A percentile compares a stretch with the other conserved stretches of the same genome.
phyloP scores from a whole-genome alignment of 2,113 vertebrate species.

The Puma concolor region DNA sequence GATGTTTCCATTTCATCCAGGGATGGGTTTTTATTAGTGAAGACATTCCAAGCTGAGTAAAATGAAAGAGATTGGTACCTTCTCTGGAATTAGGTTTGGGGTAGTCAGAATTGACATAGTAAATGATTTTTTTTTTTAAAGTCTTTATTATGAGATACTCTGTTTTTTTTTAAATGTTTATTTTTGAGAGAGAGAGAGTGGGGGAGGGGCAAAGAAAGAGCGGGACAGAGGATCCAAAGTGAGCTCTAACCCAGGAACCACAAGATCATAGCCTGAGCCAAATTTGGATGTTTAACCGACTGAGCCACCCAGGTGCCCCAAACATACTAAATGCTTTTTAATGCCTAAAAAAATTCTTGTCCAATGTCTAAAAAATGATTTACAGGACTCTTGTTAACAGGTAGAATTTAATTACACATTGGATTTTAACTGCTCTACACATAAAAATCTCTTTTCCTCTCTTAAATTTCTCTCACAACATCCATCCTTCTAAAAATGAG shows the following conservation, averaged over 20 bases:
- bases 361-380: not conserved
- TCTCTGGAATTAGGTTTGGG: slow-evolving; percentile 14
- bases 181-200: too few species aligned
- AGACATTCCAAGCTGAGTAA: not conserved
- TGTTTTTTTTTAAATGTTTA: too few species aligned
- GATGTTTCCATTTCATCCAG: slow-evolving; percentile 35
- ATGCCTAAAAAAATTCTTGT: not conserved
- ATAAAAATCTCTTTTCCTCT: not conserved
- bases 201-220: too few species aligned
- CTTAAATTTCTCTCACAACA: not conserved
- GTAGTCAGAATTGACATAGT: not conserved
- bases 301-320: too few species aligned
- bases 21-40: not conserved
- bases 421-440: not conserved
- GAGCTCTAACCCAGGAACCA: too few species aligned
- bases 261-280: too few species aligned
- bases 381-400: not conserved
- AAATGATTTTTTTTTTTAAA: not conserved
- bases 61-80: not conserved
- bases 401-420: slow-evolving; percentile 5
- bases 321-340: not conserved
- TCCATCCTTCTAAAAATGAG: not conserved
- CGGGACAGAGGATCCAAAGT: too few species aligned
- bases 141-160: too few species aligned
- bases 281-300: too few species aligned